A percentile compares a stretch with the other conserved stretches of the same genome.
Evolutionary conservation across 2,888 invertebrate genomes (phyloP).

Genomic region (Amphipoea oculea): DNA sequence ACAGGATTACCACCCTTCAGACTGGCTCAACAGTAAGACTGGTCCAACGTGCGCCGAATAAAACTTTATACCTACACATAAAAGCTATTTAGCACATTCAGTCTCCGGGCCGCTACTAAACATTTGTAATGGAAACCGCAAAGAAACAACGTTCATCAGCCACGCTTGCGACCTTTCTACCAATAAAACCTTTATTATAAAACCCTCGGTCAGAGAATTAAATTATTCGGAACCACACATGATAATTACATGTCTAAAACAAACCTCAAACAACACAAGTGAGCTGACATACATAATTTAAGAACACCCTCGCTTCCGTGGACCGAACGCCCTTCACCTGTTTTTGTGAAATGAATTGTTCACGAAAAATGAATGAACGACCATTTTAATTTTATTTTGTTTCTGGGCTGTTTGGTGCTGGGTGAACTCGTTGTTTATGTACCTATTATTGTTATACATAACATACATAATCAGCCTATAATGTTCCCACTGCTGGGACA

Average conservation of each 20-base stretch:
- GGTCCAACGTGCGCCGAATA: neutral
- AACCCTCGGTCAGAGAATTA: neutral
- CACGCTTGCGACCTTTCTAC: neutral
- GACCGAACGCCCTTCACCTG: constrained; percentile 51
- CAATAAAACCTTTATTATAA: neutral
- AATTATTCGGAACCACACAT: constrained; percentile 17
- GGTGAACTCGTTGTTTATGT: neutral
- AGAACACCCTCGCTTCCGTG: constrained; percentile 24
- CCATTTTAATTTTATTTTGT: constrained; percentile 50
- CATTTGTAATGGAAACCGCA: neutral
- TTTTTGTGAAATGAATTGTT: constrained; percentile 54
- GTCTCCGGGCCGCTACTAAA: neutral
- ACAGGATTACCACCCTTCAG: neutral
- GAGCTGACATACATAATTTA: constrained; percentile 41
- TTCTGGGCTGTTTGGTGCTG: constrained; percentile 2
- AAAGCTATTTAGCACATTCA: neutral
- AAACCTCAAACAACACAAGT: constrained; percentile 22
- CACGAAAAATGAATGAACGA: constrained; percentile 52
- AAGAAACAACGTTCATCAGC: neutral
- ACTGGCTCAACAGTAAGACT: neutral
- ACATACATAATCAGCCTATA: too few species aligned
- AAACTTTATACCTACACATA: neutral
- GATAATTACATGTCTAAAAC: constrained; percentile 36
- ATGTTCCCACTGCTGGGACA: too few species aligned
- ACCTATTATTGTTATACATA: neutral